A percentile compares a stretch with the other conserved stretches of the same genome.
Evolutionary conservation across 2,113 vertebrate genomes (phyloP).

Genomic region (Leucosticte australis): DNA sequence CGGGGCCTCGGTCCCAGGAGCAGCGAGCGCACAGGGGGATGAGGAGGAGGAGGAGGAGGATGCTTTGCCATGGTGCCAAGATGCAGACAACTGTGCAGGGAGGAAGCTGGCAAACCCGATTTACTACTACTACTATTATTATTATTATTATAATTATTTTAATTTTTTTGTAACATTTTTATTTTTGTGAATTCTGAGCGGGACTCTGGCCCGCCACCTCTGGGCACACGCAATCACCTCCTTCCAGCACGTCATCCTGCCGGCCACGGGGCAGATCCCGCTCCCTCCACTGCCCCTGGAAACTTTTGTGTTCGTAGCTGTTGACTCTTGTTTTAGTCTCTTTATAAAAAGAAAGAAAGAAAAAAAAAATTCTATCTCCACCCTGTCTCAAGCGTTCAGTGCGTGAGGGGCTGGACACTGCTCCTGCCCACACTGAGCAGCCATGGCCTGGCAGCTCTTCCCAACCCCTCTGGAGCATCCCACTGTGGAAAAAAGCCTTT

Average conservation of each 20-base stretch:
- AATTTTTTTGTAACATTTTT: slow-evolving; percentile 65
- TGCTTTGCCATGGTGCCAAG: slow-evolving; percentile 32
- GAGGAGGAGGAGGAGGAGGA: slow-evolving; percentile 16
- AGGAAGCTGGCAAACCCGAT: slow-evolving; percentile 59
- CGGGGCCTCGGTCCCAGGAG: background rate
- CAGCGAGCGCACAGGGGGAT: background rate
- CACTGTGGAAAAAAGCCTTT: background rate
- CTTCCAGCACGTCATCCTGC: background rate
- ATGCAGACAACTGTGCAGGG: slow-evolving; percentile 32
- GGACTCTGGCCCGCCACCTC: background rate
- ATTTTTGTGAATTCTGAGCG: slow-evolving; percentile 29
- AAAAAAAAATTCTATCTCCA: background rate
- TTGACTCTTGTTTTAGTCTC: slow-evolving; percentile 62
- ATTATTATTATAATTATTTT: slow-evolving; percentile 63
- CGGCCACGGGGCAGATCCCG: background rate
- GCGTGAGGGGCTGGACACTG: background rate
- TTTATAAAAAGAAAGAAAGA: slow-evolving; percentile 54
- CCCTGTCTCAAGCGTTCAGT: slow-evolving; percentile 23
- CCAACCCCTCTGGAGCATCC: background rate
- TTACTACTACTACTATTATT: slow-evolving; percentile 63
- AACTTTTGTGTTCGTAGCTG: slow-evolving; percentile 48
- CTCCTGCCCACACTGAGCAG: background rate
- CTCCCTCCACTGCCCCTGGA: background rate
- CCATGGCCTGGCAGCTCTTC: background rate
- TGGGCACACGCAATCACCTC: background rate